These are phyloP conservation scores for Ara ararauna DNA, from an alignment of 2,797 vertebrate genomes.

Conservation along the genomic window DNA sequence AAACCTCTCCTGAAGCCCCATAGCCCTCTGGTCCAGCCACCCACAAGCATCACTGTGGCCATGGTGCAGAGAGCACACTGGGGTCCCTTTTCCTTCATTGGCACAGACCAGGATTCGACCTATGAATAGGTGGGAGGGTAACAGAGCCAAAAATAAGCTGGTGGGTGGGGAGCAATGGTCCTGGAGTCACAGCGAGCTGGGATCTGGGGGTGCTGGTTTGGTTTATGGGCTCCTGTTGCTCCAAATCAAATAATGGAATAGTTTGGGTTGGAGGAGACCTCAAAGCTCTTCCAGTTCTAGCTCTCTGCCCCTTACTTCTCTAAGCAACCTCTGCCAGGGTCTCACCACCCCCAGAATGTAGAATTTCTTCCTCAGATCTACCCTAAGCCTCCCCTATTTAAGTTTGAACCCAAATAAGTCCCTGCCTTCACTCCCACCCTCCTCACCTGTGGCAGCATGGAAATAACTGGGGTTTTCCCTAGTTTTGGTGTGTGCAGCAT, in stretches of 20 bases:
- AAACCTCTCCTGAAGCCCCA: not conserved
- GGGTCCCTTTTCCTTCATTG: not conserved
- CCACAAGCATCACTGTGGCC: not conserved
- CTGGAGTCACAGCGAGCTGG: rapidly evolving
- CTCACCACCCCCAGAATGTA: not conserved
- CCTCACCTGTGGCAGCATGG: not conserved
- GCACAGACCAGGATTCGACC: not conserved
- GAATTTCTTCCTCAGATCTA: not conserved
- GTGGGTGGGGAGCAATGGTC: not conserved
- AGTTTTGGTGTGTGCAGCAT: not conserved
- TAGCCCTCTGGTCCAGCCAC: not conserved
- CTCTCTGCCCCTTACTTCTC: not conserved
- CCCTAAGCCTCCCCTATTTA: not conserved
- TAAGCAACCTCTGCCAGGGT: not conserved
- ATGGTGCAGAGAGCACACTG: not conserved
- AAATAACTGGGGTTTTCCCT: not conserved
- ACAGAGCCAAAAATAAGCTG: rapidly evolving
- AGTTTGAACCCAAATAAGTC: not conserved
- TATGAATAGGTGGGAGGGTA: not conserved
- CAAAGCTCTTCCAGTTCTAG: not conserved
- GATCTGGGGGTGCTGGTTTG: not conserved
- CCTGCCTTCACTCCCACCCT: not conserved
- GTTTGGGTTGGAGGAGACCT: not conserved
- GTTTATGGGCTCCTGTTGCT: not conserved
- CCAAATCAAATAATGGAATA: not conserved